Evolutionary conservation across 2,888 invertebrate genomes (phyloP).

Genomic region (Ichneumoninae sp.): DNA sequence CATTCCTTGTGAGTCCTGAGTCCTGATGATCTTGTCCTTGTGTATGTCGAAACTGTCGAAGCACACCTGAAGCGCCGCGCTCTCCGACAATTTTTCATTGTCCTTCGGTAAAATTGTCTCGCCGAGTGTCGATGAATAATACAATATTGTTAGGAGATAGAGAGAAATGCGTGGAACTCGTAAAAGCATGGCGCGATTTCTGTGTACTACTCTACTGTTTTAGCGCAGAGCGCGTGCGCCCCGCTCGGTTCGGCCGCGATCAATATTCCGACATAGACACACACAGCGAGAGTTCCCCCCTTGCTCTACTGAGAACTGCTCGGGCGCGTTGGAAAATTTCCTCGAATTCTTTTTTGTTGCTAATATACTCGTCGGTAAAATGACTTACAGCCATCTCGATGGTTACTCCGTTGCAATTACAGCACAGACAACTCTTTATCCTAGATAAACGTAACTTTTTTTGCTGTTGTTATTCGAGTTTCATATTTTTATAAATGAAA

Average conservation of each 20-base stretch:
- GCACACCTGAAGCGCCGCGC: conserved; percentile 89
- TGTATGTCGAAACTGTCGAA: conserved; percentile 93
- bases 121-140: conserved; percentile 67
- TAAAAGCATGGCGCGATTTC: conserved; percentile 74
- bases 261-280: conserved; percentile 58
- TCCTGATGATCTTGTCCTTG: conserved; percentile 95
- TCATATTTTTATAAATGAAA: neutral
- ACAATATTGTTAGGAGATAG: conserved; percentile 75
- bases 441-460: neutral
- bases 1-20: conserved; percentile 94
- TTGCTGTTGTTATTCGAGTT: neutral
- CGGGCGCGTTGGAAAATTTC: neutral
- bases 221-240: conserved; percentile 65
- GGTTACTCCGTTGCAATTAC: neutral
- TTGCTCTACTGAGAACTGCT: neutral
- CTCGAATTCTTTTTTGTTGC: neutral
- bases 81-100: conserved; percentile 84
- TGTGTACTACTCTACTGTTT: conserved; percentile 44
- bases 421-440: neutral
- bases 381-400: too few relatives aligned
- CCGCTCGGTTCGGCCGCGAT: conserved; percentile 47
- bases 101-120: conserved; percentile 71
- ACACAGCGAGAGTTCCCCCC: neutral
- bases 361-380: neutral
- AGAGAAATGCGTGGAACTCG: conserved; percentile 74